A percentile compares a stretch with the other conserved stretches of the same genome.
Evolutionary conservation across 2,888 invertebrate genomes (phyloP).

Genomic region (Campoletis raptor): DNA sequence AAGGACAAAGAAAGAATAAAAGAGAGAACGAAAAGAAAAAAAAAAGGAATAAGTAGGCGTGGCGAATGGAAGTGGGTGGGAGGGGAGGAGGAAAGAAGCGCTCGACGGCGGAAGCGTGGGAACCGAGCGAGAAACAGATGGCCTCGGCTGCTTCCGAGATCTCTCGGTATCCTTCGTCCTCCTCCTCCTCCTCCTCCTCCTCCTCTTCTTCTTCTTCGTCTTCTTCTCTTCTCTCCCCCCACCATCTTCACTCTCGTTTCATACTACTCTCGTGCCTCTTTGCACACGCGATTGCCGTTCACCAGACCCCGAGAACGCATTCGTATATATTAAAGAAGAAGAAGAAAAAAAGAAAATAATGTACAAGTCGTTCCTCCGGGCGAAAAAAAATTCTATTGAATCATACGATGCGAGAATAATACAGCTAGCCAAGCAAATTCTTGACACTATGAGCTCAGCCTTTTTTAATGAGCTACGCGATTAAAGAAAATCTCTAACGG

Average conservation of each 20-base stretch:
- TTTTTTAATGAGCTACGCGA: constrained; percentile 16
- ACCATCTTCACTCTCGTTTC: constrained; percentile 63
- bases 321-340: neutral
- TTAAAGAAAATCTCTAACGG: constrained; percentile 27
- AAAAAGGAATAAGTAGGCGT: constrained; percentile 47
- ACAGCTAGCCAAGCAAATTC: constrained; percentile 46
- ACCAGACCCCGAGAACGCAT: constrained; percentile 18
- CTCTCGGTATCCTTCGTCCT: constrained; percentile 77
- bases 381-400: constrained; percentile 4
- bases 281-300: constrained; percentile 43
- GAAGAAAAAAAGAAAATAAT: neutral
- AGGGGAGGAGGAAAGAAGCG: constrained; percentile 76
- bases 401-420: constrained; percentile 1
- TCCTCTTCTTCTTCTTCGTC: too few relatives aligned
- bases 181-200: constrained; percentile 34
- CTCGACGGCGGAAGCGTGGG: constrained; percentile 83
- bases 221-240: neutral
- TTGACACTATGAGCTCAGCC: constrained; percentile 47
- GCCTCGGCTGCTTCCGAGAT: constrained; percentile 78
- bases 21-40: constrained; percentile 36
- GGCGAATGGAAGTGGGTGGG: constrained; percentile 47
- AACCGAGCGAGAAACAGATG: constrained; percentile 82
- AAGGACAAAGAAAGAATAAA: constrained; percentile 22
- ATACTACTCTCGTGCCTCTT: constrained; percentile 46
- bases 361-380: constrained; percentile 5